Base-by-base conservation (phyloP, 2,113 vertebrate species). In the Acanthochromis polyacanthus region DNA sequence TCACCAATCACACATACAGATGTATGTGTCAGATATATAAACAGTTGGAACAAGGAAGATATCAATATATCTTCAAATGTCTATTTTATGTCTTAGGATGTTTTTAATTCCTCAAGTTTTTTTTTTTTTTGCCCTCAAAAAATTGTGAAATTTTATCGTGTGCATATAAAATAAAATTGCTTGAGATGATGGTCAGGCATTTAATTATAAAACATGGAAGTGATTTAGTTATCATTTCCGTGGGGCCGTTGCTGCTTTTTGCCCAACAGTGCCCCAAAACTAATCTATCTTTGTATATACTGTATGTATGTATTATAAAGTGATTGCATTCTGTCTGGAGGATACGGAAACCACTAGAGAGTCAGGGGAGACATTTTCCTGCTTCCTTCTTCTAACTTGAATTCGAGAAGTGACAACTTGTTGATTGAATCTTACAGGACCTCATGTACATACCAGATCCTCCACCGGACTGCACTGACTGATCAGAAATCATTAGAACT, bases 281-380 rank as follows among this genome's bases (percentile, higher is more conserved):
- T 81, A 57, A 72, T 83, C 15, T 58, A 53, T 77, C 52, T 69
- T 10, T 91, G 85, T 92, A 88, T 83, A 89, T 90, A 69, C 62
- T 92, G 82, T 88, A 88, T 79, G 62, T 90, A 86, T 83, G 56
- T 87, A 89, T 75, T 73, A 85, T 81, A 79, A 72, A 75, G 63
- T 28, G 73, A 84, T 75, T 46, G 64, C 64, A 53, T 70, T 50
- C 60, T 58, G 10, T 68, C 36, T 75, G 59, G 58, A 70, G 57
- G 61, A 74, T 40, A 53, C 48, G 77, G 38, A 70, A 85, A 86
- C 63, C 45, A 78, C 57, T 68, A 60, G 5, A 61, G 57, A 56
- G 60, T 25, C n/a, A 11, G n/a, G 40, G 40, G 38, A 57, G 28
- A 60, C 15, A 4, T 10, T 14, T 58, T n/a, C 43, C 32, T 2